Base-by-base conservation (phyloP, 2,797 vertebrate genomes). In the Gila robusta region DNA sequence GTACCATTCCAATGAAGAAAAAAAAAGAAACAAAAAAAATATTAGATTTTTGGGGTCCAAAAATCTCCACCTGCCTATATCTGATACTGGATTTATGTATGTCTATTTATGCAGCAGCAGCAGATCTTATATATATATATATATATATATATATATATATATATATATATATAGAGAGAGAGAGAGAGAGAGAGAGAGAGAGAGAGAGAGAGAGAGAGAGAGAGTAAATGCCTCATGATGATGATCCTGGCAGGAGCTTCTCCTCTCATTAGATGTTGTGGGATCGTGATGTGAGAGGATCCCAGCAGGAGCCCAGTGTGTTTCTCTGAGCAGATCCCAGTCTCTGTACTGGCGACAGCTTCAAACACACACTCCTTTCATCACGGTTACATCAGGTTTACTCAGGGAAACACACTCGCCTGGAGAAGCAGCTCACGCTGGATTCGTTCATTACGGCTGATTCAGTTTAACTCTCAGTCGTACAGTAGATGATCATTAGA, bases 111-210 rank as follows among this genome's bases (percentile, higher is more conserved):
- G 8, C 8, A 41, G 39, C 8, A 39, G 37, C 37, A 41, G 39
- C 39, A 41, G 8, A 41, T 41, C 7, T 1, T 37, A 37, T 37
- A 1, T 1, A 37, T 37, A 37, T 6, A 37, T 37, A 37, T 37
- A 2, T 41, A 2, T 41, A 2, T 41, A 41, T 41, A 41, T 41
- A 41, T 32, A 32, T 32, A 32, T 32, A 32, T 32, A 32, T 32
- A 32, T 32, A 32, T 32, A 32, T 32, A 32, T 32, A 32, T 32
- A 32, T 32, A 35, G 35, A 81, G 12, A 32, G 32, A 32, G 32
- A 32, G 70, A 70, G 2, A 28, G 11, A 54, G 67, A 82, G 66
- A 70, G 44, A 70, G 66, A 62, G 79, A 81, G n/a, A 44, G 21
- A 35, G 62, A 76, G 59, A 35, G 35, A 35, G 35, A 35, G 35